These are phyloP conservation scores for Morelia viridis DNA, from an alignment of 2,797 vertebrate genomes.

Conservation along the genomic window DNA sequence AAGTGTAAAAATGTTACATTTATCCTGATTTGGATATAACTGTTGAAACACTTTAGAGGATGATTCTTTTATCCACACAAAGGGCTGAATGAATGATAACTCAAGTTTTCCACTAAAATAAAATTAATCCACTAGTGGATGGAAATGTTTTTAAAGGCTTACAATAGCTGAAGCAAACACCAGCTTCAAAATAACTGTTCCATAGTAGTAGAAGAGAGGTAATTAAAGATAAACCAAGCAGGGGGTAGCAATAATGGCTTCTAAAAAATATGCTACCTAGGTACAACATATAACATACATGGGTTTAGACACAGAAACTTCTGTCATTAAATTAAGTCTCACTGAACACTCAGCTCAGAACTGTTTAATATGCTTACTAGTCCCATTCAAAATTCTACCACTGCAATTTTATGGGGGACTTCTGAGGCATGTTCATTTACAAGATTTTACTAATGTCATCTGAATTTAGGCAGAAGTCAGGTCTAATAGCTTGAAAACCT, in stretches of 20 bases:
- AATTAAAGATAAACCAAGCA: neutral
- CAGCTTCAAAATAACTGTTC: neutral
- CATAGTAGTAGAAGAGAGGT: neutral
- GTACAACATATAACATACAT: neutral
- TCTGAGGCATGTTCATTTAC: too few species aligned
- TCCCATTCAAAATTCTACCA: too few species aligned
- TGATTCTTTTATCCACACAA: neutral
- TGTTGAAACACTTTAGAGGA: neutral
- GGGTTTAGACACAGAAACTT: neutral
- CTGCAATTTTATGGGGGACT: too few species aligned
- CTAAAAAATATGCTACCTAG: neutral
- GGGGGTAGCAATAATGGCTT: neutral
- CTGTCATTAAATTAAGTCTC: neutral
- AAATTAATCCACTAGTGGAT: neutral
- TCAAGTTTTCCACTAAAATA: neutral
- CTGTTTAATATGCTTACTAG: neutral
- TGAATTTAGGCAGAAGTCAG: too few species aligned
- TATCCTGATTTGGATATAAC: neutral
- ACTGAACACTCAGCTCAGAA: neutral
- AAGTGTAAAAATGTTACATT: neutral
- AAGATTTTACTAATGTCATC: too few species aligned
- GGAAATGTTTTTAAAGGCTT: neutral
- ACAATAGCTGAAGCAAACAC: neutral
- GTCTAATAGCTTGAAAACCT: too few species aligned
- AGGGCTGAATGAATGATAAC: neutral